Evolutionary conservation across 2,797 vertebrate species (phyloP).

Genomic region (Rhinatrema bivittatum): DNA sequence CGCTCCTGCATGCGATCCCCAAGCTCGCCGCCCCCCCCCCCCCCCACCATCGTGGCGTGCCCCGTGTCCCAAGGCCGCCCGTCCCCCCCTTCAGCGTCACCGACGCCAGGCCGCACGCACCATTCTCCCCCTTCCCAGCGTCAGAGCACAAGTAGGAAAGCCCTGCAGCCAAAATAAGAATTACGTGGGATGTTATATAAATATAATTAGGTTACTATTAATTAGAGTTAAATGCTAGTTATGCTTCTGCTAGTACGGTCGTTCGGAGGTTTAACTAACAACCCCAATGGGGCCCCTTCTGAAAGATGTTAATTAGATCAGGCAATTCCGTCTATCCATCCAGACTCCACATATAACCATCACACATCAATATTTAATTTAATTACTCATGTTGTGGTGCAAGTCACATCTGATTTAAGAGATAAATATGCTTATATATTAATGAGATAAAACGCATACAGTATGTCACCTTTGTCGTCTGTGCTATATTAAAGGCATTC

Average conservation of each 20-base stretch:
- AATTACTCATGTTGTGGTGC: conserved; percentile 81
- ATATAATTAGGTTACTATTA: conserved; percentile 80
- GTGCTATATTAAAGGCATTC: conserved; percentile 17
- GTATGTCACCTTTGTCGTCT: conserved; percentile 37
- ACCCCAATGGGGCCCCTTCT: conserved; percentile 74
- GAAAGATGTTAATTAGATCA: conserved; percentile 78
- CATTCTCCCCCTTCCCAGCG: neutral
- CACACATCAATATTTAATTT: conserved; percentile 88
- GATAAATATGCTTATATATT: conserved; percentile 90
- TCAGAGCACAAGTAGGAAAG: neutral
- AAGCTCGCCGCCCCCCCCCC: no score
- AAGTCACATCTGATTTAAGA: conserved; percentile 85
- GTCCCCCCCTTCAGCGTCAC: neutral
- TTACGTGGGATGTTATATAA: conserved; percentile 54
- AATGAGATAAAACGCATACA: conserved; percentile 85
- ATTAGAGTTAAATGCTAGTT: conserved; percentile 73
- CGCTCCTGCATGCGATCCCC: no score
- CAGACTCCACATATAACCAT: conserved; percentile 59
- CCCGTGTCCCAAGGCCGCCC: no score
- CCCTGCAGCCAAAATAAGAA: conserved; percentile 3
- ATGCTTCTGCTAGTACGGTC: conserved; percentile 62
- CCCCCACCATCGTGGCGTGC: no score
- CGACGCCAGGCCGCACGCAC: neutral
- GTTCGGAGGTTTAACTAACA: conserved; percentile 77
- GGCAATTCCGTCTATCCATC: conserved; percentile 83